Evolutionary conservation across 2,888 invertebrate species (phyloP).

Genomic region (Mycogona germanica): DNA sequence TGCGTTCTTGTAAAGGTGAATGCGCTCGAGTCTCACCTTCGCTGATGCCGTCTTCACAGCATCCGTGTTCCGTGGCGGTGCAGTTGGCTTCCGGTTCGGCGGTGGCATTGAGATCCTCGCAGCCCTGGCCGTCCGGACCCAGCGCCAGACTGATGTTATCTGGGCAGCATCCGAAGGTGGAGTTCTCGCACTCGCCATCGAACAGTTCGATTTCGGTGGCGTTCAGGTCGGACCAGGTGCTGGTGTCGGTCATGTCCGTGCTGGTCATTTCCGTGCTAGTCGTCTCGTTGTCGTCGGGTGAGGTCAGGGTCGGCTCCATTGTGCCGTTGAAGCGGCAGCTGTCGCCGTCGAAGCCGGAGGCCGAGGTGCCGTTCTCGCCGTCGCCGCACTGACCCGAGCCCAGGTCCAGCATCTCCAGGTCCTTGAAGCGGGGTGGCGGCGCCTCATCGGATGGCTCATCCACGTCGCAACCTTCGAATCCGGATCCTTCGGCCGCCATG

Average conservation of each 20-base stretch:
- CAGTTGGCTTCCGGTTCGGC: constrained; percentile 24
- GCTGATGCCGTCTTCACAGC: constrained; percentile 55
- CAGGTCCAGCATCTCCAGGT: not conserved
- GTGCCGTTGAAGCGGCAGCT: constrained; percentile 40
- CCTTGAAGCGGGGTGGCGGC: constrained; percentile 6
- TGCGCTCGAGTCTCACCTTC: constrained; percentile 20
- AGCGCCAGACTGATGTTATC: constrained; percentile 37
- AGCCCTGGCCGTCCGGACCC: constrained; percentile 32
- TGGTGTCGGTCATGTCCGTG: not conserved
- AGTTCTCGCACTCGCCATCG: constrained; percentile 10
- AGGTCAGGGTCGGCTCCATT: not conserved
- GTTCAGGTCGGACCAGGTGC: not conserved
- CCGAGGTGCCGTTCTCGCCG: constrained; percentile 42
- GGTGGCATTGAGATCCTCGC: constrained; percentile 1
- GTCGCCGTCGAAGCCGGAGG: constrained; percentile 48
- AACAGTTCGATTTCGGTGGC: not conserved
- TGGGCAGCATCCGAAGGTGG: constrained; percentile 46
- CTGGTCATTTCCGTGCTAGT: not conserved
- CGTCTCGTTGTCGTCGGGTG: not conserved
- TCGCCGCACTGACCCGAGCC: constrained; percentile 48
- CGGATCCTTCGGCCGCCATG: constrained; percentile 36
- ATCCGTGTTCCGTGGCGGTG: constrained; percentile 45
- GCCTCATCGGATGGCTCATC: constrained; percentile 11
- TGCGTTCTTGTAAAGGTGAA: no score
- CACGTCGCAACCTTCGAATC: constrained; percentile 31